phyloP scores from a whole-genome alignment of 2,113 vertebrate species.

The Stegostoma tigrinum region DNA sequence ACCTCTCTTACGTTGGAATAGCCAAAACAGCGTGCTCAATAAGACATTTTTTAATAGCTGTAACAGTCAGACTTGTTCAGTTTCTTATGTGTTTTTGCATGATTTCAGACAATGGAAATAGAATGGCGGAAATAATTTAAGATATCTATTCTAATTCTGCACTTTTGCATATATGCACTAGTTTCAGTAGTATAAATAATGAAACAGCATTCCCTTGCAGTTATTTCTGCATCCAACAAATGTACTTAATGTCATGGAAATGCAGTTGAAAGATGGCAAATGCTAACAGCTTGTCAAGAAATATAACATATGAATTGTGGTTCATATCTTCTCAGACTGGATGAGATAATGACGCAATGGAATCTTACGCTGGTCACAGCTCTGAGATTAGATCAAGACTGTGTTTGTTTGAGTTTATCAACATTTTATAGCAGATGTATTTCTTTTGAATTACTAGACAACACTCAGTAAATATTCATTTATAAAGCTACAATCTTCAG shows the following conservation, averaged over 20 bases:
- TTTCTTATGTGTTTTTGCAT: background rate
- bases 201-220: background rate
- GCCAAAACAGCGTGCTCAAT: background rate
- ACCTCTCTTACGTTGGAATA: background rate
- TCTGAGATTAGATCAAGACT: background rate
- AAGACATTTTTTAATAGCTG: background rate
- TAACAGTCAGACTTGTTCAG: background rate
- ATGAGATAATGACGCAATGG: background rate
- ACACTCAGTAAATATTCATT: background rate
- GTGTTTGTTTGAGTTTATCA: background rate
- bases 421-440: background rate
- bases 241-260: background rate
- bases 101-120: background rate
- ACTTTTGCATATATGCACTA: background rate
- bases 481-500: conserved; percentile 2
- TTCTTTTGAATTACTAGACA: background rate
- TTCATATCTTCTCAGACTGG: background rate
- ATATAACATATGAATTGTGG: background rate
- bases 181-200: background rate
- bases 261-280: conserved; percentile 1
- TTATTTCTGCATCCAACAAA: background rate
- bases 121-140: background rate
- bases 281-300: background rate
- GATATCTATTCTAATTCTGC: background rate
- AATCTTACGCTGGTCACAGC: background rate